Evolutionary conservation across 1,140 invertebrate genomes (phyloP).

Genomic region (Cyphomyrmex costatus): DNA sequence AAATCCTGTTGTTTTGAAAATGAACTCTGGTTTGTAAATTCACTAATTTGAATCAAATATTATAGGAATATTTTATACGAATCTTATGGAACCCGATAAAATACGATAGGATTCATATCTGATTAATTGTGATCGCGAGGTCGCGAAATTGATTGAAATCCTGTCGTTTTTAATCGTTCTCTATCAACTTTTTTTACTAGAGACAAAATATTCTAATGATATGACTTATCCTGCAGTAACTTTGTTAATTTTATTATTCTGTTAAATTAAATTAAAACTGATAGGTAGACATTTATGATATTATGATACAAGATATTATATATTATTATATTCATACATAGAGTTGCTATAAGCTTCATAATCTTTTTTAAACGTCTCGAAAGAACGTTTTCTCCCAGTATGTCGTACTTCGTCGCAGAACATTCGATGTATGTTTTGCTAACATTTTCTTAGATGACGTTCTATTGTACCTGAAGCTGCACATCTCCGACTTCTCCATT

Average conservation of each 20-base stretch:
- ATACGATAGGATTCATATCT: too few relatives aligned
- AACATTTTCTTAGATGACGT: conserved; percentile 56
- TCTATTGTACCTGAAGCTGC: conserved; percentile 43
- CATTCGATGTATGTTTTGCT: conserved; percentile 59
- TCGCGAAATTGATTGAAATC: too few relatives aligned
- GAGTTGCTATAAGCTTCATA: background rate
- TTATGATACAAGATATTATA: conserved; percentile 7
- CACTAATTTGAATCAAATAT: too few relatives aligned
- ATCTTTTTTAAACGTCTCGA: conserved; percentile 28
- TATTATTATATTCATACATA: background rate
- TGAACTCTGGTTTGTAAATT: too few relatives aligned
- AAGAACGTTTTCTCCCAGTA: conserved; percentile 20
- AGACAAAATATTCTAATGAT: background rate
- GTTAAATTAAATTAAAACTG: background rate
- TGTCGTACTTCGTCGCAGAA: conserved; percentile 29
- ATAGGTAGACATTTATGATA: background rate
- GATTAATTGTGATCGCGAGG: too few relatives aligned
- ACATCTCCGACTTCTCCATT: conserved; percentile 46
- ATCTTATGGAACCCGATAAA: too few relatives aligned
- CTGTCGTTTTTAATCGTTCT: too few relatives aligned
- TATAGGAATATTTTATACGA: too few relatives aligned
- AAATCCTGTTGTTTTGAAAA: too few relatives aligned
- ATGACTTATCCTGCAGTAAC: background rate
- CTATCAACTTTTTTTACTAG: too few relatives aligned
- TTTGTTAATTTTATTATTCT: background rate